Evolutionary conservation across 1,140 invertebrate species (phyloP).

Genomic region (Agraylea sexmaculata): DNA sequence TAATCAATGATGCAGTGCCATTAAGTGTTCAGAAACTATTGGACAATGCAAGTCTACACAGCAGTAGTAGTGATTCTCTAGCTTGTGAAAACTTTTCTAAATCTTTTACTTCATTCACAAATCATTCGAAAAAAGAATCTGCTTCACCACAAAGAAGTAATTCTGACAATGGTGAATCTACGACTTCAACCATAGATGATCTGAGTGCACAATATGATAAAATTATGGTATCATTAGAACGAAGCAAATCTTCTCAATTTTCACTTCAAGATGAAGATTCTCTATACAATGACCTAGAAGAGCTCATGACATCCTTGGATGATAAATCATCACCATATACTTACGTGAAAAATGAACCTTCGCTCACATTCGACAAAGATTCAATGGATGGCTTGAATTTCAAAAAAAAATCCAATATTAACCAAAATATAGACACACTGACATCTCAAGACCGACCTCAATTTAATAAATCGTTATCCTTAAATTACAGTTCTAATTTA

Average conservation of each 20-base stretch:
- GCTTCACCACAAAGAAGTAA: not conserved
- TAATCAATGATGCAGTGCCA: slow-evolving; percentile 19
- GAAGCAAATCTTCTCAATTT: slow-evolving; percentile 36
- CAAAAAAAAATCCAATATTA: slow-evolving; percentile 12
- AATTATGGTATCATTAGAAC: slow-evolving; percentile 39
- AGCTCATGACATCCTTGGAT: slow-evolving; percentile 39
- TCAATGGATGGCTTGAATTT: slow-evolving; percentile 16
- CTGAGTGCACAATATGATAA: slow-evolving; percentile 37
- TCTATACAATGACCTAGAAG: slow-evolving; percentile 38
- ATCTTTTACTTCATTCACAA: slow-evolving; percentile 8
- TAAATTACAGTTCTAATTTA: slow-evolving; percentile 35
- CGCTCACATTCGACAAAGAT: slow-evolving; percentile 12
- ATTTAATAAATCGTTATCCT: slow-evolving; percentile 40
- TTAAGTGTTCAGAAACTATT: slow-evolving; percentile 19
- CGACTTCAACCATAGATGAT: slow-evolving; percentile 29
- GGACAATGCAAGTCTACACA: slow-evolving; percentile 17
- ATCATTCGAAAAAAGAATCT: slow-evolving; percentile 2
- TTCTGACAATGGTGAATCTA: slow-evolving; percentile 20
- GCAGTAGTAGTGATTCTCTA: slow-evolving; percentile 19
- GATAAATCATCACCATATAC: slow-evolving; percentile 25
- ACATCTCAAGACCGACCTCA: not conserved
- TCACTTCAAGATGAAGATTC: slow-evolving; percentile 37
- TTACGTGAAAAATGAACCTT: slow-evolving; percentile 9
- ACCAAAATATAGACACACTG: slow-evolving; percentile 4
- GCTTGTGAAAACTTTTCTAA: slow-evolving; percentile 14